phyloP scores from a whole-genome alignment of 2,888 invertebrate species.

The Trypoxylon attenuatum region DNA sequence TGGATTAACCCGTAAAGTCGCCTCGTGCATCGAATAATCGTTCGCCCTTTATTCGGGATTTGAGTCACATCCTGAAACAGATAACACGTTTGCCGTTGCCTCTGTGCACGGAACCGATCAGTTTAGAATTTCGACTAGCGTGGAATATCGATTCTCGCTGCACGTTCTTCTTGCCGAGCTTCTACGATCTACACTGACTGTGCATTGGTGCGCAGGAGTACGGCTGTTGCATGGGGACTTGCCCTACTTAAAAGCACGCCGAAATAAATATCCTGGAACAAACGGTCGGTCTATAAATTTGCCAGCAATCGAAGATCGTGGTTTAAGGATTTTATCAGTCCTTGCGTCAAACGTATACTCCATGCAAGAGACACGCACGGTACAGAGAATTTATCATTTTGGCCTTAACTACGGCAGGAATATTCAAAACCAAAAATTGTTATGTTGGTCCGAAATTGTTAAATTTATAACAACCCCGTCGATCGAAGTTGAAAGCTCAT shows the following conservation, averaged over 20 bases:
- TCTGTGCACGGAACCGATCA: slow-evolving; percentile 11
- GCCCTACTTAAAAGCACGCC: neutral
- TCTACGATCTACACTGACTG: neutral
- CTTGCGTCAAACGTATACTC: too few relatives aligned
- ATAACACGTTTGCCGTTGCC: slow-evolving; percentile 7
- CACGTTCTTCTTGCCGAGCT: neutral
- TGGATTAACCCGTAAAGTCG: slow-evolving; percentile 23
- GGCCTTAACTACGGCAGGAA: too few relatives aligned
- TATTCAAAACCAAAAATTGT: too few relatives aligned
- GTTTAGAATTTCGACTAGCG: slow-evolving; percentile 1
- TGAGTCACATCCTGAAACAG: slow-evolving; percentile 32
- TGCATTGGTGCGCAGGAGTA: neutral
- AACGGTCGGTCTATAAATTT: too few relatives aligned
- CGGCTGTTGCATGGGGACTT: too few relatives aligned
- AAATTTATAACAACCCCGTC: too few relatives aligned
- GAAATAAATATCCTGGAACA: neutral
- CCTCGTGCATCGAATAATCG: slow-evolving; percentile 25
- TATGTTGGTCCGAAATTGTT: too few relatives aligned
- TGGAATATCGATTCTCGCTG: slow-evolving; percentile 11
- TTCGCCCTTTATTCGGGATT: slow-evolving; percentile 26
- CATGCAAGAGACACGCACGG: too few relatives aligned
- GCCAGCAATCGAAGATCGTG: too few relatives aligned
- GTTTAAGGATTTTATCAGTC: too few relatives aligned
- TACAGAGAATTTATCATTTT: too few relatives aligned
- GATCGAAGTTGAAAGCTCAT: too few relatives aligned